Conservation (phyloP, 1,140 invertebrate species). For the Meteorus sp. region DNA sequence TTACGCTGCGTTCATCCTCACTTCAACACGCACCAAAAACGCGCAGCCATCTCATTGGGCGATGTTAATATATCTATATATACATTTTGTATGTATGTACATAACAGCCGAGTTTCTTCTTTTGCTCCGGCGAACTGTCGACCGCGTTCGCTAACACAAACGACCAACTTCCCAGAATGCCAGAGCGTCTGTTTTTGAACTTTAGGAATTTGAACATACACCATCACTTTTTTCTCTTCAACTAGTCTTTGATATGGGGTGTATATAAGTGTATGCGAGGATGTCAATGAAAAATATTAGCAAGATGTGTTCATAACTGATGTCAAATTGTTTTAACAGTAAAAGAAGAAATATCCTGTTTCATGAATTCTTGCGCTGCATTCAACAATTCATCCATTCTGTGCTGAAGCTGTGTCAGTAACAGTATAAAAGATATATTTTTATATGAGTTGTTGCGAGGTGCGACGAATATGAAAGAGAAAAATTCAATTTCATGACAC, state of each 20-base stretch:
- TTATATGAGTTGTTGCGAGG: background rate
- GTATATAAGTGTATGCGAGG: too few species aligned
- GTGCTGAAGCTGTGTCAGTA: too few species aligned
- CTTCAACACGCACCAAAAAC: conserved; percentile 12
- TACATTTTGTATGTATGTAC: background rate
- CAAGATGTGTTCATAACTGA: too few species aligned
- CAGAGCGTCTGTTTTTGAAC: background rate
- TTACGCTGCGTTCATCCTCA: conserved; percentile 6
- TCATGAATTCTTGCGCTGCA: too few species aligned
- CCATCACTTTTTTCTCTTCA: too few species aligned
- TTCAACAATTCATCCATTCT: too few species aligned
- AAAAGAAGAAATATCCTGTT: too few species aligned
- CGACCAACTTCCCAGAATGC: background rate
- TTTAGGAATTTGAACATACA: background rate
- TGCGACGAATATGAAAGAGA: conserved; percentile 2
- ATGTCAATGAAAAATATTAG: too few species aligned
- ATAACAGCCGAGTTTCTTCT: background rate
- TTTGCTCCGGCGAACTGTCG: background rate
- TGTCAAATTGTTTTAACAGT: too few species aligned
- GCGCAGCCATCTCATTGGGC: background rate
- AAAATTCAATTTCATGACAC: conserved; percentile 22
- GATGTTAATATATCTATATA: background rate
- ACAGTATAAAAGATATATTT: background rate
- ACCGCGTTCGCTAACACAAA: conserved; percentile 7
- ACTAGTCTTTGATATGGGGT: too few species aligned